phyloP scores from a whole-genome alignment of 92 coral and sea anemone species.

The Porites divaricata region DNA sequence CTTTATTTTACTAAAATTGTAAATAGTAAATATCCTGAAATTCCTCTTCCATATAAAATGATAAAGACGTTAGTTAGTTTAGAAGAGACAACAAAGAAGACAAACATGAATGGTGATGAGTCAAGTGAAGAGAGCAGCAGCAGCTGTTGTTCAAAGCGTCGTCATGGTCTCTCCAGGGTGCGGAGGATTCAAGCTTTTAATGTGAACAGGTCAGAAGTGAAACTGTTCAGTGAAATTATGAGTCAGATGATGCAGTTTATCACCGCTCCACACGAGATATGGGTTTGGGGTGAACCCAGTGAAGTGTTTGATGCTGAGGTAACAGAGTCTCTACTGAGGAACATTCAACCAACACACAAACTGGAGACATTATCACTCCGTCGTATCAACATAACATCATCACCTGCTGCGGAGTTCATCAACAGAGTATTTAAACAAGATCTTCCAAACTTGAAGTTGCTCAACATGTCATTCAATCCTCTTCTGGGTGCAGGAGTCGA shows the following conservation, averaged over 20 bases:
- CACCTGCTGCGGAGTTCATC: background rate
- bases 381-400: background rate
- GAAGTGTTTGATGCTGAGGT: background rate
- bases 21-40: no score
- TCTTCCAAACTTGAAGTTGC: background rate
- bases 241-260: background rate
- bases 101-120: no score
- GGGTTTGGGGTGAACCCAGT: fast-evolving
- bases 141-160: background rate
- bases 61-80: background rate
- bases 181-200: fast-evolving
- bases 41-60: background rate
- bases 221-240: no score
- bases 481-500: background rate
- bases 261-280: background rate
- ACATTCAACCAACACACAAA: background rate
- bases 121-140: background rate
- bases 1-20: background rate
- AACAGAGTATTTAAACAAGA: background rate
- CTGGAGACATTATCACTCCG: background rate
- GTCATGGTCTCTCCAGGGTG: background rate
- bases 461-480: background rate
- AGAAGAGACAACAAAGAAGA: background rate
- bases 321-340: background rate
- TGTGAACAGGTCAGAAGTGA: background rate